Base-by-base conservation (phyloP, 2,113 vertebrate genomes). In the Petrocephalus microphthalmus region DNA sequence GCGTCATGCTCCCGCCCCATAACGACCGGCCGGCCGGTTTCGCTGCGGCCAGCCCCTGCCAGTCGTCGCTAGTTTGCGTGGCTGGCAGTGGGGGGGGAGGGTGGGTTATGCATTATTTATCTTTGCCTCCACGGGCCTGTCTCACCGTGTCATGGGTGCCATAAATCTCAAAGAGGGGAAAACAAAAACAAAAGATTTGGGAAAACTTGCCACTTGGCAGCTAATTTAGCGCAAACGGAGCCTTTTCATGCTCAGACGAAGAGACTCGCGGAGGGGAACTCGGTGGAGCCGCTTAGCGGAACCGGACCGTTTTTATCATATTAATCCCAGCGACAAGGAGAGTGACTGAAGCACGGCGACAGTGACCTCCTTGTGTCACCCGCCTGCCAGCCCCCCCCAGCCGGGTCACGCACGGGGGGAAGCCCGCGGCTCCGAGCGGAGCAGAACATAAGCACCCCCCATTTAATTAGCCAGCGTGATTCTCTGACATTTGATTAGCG, bases 121-220 rank as follows among this genome's bases (percentile, higher is more conserved):
- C 22, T 51, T 19, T 84, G 78, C 78, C 81, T 49, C 81, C 47
- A 84, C 45, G 47, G 81, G 81, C 81, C 42, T 47, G 81, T 84
- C 81, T 84, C 81, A 22, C 47, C 20, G 47, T 84, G 42, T 84
- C 81, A 84, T n/a, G 81, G 42, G 47, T 84, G 47, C 42, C 81
- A 84, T 84, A 47, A 84, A 84, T 84, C 81, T 84, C 22, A 47
- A 84, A 84, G 81, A 51, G 45, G 20, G 45, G 47, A n/a, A 51
- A 83, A 51, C 42, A 74, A 37, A 74, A 64, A 64, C 60, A 67
- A 78, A 78, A 78, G 71, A 78, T 78, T 78, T 78, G 29, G 60
- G 29, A 78, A 78, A 78, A 78, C 29, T 51, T 84, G 81, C 81
- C 81, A 51, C 81, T 84, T 84, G 81, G 42, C 81, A 45, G 81